These are phyloP conservation scores for Tadarida brasiliensis DNA, from an alignment of 2,797 vertebrate genomes.

Conservation along the genomic window DNA sequence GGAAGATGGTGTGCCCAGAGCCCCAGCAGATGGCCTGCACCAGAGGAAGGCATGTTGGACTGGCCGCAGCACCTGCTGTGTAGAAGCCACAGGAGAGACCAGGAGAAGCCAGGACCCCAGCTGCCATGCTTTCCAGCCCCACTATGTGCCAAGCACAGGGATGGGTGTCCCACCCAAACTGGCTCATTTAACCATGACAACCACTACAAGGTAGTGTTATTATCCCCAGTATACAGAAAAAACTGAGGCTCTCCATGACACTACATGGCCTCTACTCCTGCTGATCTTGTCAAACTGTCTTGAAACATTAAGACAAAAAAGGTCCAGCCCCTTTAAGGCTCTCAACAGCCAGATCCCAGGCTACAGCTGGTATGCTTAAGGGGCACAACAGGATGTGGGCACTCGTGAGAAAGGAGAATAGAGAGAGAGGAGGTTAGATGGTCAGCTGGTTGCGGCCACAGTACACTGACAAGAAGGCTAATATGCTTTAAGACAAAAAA, in stretches of 20 bases:
- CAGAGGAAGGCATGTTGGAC: not conserved
- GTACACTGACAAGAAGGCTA: not conserved
- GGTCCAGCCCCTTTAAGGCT: not conserved
- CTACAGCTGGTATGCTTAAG: not conserved
- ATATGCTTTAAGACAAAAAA: constrained; percentile 25
- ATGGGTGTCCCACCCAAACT: not conserved
- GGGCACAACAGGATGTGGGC: not conserved
- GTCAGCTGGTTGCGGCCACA: not conserved
- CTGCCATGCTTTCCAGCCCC: not conserved
- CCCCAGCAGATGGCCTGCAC: not conserved
- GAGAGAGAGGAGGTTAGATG: not conserved
- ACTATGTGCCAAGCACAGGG: not conserved
- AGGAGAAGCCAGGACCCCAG: not conserved
- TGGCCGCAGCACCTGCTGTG: no score
- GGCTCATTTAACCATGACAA: not conserved
- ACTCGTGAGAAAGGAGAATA: not conserved
- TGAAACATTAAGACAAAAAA: constrained; percentile 29
- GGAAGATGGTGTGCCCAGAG: not conserved
- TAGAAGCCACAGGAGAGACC: not conserved
- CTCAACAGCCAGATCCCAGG: not conserved
- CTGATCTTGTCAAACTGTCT: not conserved
- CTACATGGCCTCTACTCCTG: not conserved
- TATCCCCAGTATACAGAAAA: not conserved
- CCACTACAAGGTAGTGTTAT: not conserved
- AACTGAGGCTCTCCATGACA: not conserved